These are phyloP conservation scores for Lochmaea crataegi DNA, from an alignment of 2,888 invertebrate genomes.

Conservation along the genomic window DNA sequence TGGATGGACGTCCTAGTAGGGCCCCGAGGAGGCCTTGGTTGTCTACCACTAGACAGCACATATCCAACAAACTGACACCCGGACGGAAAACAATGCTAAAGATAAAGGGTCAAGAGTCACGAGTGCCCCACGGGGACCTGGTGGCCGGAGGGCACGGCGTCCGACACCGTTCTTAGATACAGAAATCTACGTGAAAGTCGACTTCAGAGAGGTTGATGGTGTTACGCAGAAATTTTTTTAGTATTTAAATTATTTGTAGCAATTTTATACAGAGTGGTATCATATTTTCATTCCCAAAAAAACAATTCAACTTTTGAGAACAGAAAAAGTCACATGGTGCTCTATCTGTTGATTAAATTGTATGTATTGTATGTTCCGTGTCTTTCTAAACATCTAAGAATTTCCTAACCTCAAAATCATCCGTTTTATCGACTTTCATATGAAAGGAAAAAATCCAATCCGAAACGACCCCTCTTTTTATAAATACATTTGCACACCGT, in stretches of 20 bases:
- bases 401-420: too few species aligned
- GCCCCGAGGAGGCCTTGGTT: slow-evolving; percentile 46
- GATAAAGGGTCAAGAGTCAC: slow-evolving; percentile 53
- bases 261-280: too few species aligned
- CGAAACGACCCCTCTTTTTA: background rate
- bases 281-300: too few species aligned
- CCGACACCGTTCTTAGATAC: slow-evolving; percentile 21
- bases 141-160: slow-evolving; percentile 12
- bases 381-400: too few species aligned
- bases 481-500: slow-evolving; percentile 13
- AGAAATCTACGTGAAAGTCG: background rate
- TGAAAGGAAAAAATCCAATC: background rate
- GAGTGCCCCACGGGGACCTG: slow-evolving; percentile 34
- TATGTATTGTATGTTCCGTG: too few species aligned
- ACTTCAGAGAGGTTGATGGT: background rate
- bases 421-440: too few species aligned
- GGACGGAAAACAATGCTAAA: slow-evolving; percentile 48
- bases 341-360: too few species aligned
- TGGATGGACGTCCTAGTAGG: slow-evolving; percentile 40
- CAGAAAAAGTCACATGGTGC: too few species aligned
- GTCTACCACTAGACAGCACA: slow-evolving; percentile 48
- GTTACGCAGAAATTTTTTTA: background rate
- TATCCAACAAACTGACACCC: slow-evolving; percentile 52
- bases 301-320: too few species aligned
- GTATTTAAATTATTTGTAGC: too few species aligned